phyloP scores from a whole-genome alignment of 2,113 vertebrate species.

The Passer domesticus region DNA sequence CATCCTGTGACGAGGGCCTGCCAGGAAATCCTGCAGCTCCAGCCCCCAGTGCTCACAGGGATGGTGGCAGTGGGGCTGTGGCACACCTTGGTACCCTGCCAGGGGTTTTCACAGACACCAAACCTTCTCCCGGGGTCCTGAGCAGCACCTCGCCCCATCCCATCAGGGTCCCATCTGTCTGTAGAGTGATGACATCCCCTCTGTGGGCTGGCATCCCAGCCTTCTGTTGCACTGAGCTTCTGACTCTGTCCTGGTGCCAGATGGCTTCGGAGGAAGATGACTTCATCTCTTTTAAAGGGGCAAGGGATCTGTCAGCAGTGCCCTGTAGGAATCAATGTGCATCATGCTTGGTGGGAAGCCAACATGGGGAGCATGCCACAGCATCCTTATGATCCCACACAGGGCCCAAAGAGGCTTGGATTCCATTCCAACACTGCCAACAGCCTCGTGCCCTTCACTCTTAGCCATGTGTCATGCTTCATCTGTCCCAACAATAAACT shows the following conservation, averaged over 20 bases:
- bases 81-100: slow-evolving; percentile 3
- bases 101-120: neutral
- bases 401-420: neutral
- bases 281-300: slow-evolving; percentile 76
- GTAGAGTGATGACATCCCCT: slow-evolving; percentile 60
- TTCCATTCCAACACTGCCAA: neutral
- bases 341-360: neutral
- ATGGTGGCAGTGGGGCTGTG: neutral
- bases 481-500: neutral
- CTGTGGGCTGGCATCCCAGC: slow-evolving; percentile 63
- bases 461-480: neutral
- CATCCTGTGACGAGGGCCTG: neutral
- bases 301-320: slow-evolving; percentile 10
- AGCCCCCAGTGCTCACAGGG: neutral
- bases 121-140: slow-evolving; percentile 31
- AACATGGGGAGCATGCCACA: neutral
- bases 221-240: slow-evolving; percentile 73
- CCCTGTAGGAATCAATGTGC: neutral
- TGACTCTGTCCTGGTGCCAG: slow-evolving; percentile 57
- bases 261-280: slow-evolving; percentile 67
- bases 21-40: neutral
- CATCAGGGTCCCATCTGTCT: slow-evolving; percentile 73
- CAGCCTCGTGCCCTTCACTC: neutral
- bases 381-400: neutral
- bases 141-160: neutral